Conservation (phyloP, 2,888 invertebrate species). For the Meiosimyza decipiens region DNA sequence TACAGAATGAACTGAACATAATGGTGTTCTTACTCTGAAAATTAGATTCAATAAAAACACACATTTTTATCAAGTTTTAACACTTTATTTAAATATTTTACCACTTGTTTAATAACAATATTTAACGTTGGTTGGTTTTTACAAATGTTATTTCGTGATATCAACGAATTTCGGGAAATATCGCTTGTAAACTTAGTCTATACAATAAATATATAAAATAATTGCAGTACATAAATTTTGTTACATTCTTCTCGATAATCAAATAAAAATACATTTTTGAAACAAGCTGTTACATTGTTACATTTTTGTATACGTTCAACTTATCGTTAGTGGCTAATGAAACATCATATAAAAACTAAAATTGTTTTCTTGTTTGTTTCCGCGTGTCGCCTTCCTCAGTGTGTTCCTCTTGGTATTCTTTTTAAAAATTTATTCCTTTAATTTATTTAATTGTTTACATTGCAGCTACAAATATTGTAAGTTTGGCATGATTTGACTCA, state of each 20-base stretch:
- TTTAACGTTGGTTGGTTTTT: slow-evolving; percentile 5
- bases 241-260: slow-evolving; percentile 6
- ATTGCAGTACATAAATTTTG: slow-evolving; percentile 20
- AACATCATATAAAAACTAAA: slow-evolving; percentile 28
- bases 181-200: slow-evolving; percentile 19
- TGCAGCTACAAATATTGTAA: slow-evolving; percentile 23
- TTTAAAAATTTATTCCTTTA: slow-evolving; percentile 9
- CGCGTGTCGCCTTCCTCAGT: neutral
- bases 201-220: slow-evolving; percentile 21
- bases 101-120: slow-evolving; percentile 15
- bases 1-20: no score
- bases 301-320: slow-evolving; percentile 22
- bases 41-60: neutral
- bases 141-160: slow-evolving; percentile 12
- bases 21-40: no score
- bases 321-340: slow-evolving; percentile 22
- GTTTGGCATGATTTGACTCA: neutral
- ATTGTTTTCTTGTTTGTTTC: slow-evolving; percentile 8
- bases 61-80: neutral
- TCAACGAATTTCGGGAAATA: slow-evolving; percentile 12
- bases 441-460: slow-evolving; percentile 15
- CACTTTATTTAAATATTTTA: slow-evolving; percentile 17
- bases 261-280: slow-evolving; percentile 8
- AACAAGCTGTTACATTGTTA: slow-evolving; percentile 21
- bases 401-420: neutral